Percentiles rank a stretch among this genome's conserved stretches.
Conservation (phyloP, 2,797 vertebrate genomes). For the Pangasius macronema region DNA sequence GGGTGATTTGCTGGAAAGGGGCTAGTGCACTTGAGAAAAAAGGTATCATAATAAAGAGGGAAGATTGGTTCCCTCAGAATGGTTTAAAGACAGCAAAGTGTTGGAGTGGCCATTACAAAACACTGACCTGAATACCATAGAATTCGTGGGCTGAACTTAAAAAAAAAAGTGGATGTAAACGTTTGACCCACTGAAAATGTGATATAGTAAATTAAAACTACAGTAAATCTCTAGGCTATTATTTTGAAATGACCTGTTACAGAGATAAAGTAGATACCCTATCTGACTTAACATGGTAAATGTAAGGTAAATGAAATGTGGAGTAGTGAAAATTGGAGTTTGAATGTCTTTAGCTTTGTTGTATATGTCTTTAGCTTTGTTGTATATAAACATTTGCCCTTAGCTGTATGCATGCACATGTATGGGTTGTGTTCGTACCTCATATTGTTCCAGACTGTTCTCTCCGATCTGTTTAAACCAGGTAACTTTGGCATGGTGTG, state of each 20-base stretch:
- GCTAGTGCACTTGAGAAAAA: not conserved
- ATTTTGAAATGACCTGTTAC: not conserved
- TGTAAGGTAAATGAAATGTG: not conserved
- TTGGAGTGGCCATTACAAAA: not conserved
- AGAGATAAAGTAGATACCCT: not conserved
- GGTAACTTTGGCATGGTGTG: conserved; percentile 76
- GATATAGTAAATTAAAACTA: not conserved
- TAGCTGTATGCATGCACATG: conserved; percentile 14
- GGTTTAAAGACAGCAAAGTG: not conserved
- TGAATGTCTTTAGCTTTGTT: not conserved
- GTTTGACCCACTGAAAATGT: not conserved
- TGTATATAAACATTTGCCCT: not conserved
- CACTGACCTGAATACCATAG: not conserved
- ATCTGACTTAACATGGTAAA: not conserved
- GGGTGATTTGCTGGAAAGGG: not conserved
- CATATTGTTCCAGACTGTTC: conserved; percentile 76
- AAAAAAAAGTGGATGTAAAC: not conserved
- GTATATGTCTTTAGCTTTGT: not conserved
- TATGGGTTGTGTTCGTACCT: conserved; percentile 63
- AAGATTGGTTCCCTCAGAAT: not conserved
- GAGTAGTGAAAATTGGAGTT: not conserved
- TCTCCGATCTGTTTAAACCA: conserved; percentile 80
- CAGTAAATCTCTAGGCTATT: not conserved
- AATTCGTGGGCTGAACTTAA: not conserved
- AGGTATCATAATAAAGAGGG: not conserved